These are phyloP conservation scores for Hydraecia micacea DNA, from an alignment of 2,888 invertebrate genomes.

Conservation along the genomic window DNA sequence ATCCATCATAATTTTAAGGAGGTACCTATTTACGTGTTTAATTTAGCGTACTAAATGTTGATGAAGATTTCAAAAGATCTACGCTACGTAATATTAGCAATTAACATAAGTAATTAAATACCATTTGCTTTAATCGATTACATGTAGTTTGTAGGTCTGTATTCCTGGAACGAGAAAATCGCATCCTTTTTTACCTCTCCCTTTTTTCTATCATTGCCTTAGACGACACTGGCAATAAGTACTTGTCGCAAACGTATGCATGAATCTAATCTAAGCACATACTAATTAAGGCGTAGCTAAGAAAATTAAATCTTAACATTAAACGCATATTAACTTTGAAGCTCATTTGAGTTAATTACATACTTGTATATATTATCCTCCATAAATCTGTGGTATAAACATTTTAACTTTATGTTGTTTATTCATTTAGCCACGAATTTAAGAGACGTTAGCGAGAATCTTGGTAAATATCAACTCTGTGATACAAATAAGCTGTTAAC, in stretches of 20 bases:
- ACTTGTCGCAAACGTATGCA: slow-evolving; percentile 33
- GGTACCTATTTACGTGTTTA: not conserved
- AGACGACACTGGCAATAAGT: slow-evolving; percentile 22
- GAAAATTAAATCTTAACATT: slow-evolving; percentile 18
- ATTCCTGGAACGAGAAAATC: slow-evolving; percentile 25
- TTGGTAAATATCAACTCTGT: slow-evolving; percentile 11
- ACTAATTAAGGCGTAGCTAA: slow-evolving; percentile 39
- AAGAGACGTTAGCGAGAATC: slow-evolving; percentile 16
- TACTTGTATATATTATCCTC: slow-evolving; percentile 7
- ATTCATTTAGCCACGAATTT: slow-evolving; percentile 17
- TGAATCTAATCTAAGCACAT: slow-evolving; percentile 35
- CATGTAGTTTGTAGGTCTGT: not conserved
- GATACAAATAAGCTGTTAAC: slow-evolving; percentile 44
- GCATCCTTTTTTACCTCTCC: slow-evolving; percentile 10
- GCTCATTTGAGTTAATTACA: slow-evolving; percentile 13
- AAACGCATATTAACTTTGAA: slow-evolving; percentile 18
- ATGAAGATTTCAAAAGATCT: slow-evolving; percentile 5
- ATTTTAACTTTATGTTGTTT: slow-evolving; percentile 17
- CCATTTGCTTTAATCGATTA: slow-evolving; percentile 26
- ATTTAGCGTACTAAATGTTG: not conserved
- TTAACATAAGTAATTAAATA: slow-evolving; percentile 23
- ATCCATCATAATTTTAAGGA: not conserved
- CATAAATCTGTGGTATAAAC: slow-evolving; percentile 13
- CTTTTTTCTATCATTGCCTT: slow-evolving; percentile 20
- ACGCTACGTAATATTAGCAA: not conserved